Evolutionary conservation across 1,140 invertebrate genomes (phyloP).

Genomic region (Drosophila insularis): DNA sequence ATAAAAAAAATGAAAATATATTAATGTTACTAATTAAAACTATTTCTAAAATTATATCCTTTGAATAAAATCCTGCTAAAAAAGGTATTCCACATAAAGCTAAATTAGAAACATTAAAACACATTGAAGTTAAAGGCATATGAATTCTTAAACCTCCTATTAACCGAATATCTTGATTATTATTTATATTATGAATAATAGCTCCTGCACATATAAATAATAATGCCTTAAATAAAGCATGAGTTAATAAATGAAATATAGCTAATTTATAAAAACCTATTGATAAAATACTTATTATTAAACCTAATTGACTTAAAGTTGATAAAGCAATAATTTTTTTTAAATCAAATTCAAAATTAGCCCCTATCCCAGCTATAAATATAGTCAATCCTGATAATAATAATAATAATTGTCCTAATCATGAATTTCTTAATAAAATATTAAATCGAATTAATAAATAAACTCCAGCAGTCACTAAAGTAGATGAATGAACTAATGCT

Average conservation of each 20-base stretch:
- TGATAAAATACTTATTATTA: conserved; percentile 85
- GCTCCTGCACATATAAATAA: conserved; percentile 84
- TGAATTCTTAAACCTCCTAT: conserved; percentile 82
- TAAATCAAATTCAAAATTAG: conserved; percentile 86
- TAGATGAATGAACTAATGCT: conserved; percentile 89
- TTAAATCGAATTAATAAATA: conserved; percentile 88
- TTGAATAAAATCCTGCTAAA: conserved; percentile 87
- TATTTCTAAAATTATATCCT: conserved; percentile 85
- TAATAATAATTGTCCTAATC: conserved; percentile 80
- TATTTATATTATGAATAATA: conserved; percentile 85
- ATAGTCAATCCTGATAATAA: conserved; percentile 84
- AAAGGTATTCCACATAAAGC: conserved; percentile 85
- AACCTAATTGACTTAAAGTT: conserved; percentile 87
- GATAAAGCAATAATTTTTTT: conserved; percentile 89
- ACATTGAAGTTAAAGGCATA: conserved; percentile 82
- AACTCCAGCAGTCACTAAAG: conserved; percentile 88
- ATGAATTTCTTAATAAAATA: conserved; percentile 74
- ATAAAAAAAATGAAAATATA: conserved; percentile 83
- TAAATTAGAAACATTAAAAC: conserved; percentile 84
- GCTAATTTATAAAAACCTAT: conserved; percentile 83
- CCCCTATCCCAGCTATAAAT: conserved; percentile 85
- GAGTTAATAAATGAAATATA: conserved; percentile 86
- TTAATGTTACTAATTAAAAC: conserved; percentile 83
- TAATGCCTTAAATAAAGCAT: conserved; percentile 87
- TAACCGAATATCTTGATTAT: conserved; percentile 86